Evolutionary conservation across 2,797 vertebrate species (phyloP).

Genomic region (Phataginus tricuspis): DNA sequence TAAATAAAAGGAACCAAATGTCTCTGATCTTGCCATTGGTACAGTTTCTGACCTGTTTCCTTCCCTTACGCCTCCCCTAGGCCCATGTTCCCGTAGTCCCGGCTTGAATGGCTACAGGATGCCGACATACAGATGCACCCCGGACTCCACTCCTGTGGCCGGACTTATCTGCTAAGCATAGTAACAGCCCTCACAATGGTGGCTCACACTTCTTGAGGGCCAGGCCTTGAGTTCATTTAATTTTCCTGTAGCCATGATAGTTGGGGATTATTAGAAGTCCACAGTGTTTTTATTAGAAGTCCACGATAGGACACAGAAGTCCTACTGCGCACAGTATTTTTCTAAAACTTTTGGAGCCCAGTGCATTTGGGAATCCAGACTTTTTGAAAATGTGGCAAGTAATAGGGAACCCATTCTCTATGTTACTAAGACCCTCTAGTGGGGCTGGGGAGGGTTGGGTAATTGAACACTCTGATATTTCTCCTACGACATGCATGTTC

Average conservation of each 20-base stretch:
- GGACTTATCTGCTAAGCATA: not conserved
- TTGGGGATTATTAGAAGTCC: not conserved
- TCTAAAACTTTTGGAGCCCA: not conserved
- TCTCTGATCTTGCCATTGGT: not conserved
- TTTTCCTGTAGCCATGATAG: not conserved
- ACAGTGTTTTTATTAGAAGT: too few species aligned
- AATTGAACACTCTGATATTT: rapidly evolving
- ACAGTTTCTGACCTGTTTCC: not conserved
- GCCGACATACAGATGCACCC: not conserved
- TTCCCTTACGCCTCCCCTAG: too few species aligned
- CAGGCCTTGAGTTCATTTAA: not conserved
- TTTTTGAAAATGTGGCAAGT: not conserved
- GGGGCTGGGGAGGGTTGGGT: not conserved
- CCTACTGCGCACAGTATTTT: too few species aligned
- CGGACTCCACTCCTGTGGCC: not conserved
- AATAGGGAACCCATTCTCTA: not conserved
- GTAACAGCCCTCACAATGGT: not conserved
- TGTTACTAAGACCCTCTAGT: not conserved
- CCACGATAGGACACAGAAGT: too few species aligned
- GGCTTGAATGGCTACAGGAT: too few species aligned
- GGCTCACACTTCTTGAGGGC: not conserved
- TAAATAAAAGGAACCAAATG: not conserved
- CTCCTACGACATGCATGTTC: not conserved
- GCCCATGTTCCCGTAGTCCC: not conserved
- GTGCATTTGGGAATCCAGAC: not conserved